Percentiles rank a stretch among this genome's conserved stretches.
Evolutionary conservation across 2,113 vertebrate genomes (phyloP).

Genomic region (Argyrosomus japonicus): DNA sequence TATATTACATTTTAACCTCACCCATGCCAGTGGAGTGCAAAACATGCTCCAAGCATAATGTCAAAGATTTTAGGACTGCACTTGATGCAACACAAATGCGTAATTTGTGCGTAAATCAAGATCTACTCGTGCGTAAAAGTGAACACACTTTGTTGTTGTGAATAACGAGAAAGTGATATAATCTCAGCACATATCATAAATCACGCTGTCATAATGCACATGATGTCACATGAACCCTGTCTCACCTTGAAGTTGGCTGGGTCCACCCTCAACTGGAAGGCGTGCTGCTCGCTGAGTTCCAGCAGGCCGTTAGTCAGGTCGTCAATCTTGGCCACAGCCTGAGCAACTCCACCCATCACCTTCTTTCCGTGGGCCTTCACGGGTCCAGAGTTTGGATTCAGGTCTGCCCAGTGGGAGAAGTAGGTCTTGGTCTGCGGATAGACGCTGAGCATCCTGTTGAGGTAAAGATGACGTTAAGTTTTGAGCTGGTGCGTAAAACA

Average conservation of each 20-base stretch:
- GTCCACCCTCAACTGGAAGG: constrained; percentile 87
- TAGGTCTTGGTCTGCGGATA: constrained; percentile 90
- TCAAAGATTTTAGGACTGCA: not conserved
- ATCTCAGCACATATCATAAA: not conserved
- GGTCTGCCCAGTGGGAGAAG: constrained; percentile 87
- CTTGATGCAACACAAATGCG: not conserved
- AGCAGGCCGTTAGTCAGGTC: constrained; percentile 78
- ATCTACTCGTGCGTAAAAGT: not conserved
- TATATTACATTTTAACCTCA: too few relatives aligned
- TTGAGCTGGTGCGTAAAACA: not conserved
- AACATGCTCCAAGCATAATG: not conserved
- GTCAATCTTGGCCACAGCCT: constrained; percentile 81
- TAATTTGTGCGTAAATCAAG: not conserved
- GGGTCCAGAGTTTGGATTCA: constrained; percentile 69
- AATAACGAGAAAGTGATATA: not conserved
- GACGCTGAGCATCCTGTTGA: constrained; percentile 77
- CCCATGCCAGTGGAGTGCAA: too few relatives aligned
- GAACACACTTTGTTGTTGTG: too few relatives aligned
- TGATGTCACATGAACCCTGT: too few relatives aligned
- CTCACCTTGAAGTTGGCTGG: constrained; percentile 89
- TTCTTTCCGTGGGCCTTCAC: constrained; percentile 83
- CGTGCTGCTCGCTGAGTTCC: constrained; percentile 89
- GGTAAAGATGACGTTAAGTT: not conserved
- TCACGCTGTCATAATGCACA: not conserved
- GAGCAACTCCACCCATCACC: constrained; percentile 73